A percentile compares a stretch with the other conserved stretches of the same genome.
phyloP scores from a whole-genome alignment of 2,888 invertebrate species.

The Hipparchia sbordonii region DNA sequence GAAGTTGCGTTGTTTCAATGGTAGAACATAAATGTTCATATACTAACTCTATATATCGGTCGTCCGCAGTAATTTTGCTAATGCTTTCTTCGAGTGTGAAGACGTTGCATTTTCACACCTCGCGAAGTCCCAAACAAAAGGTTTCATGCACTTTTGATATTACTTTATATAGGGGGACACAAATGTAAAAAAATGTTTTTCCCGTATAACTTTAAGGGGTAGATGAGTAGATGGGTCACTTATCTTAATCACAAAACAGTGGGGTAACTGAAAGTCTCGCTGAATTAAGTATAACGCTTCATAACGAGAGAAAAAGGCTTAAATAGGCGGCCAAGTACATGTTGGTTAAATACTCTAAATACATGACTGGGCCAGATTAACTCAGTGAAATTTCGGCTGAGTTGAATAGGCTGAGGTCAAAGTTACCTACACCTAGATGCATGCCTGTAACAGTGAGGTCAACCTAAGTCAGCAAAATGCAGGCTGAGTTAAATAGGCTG shows the following conservation, averaged over 20 bases:
- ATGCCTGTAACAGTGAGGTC: too few relatives aligned
- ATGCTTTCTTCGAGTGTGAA: slow-evolving; percentile 27
- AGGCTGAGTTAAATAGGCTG: too few relatives aligned
- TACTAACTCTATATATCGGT: slow-evolving; percentile 28
- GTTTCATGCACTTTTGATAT: slow-evolving; percentile 22
- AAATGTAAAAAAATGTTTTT: slow-evolving; percentile 5
- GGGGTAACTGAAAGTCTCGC: neutral
- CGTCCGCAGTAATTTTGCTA: slow-evolving; percentile 26
- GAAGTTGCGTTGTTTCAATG: neutral
- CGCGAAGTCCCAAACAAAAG: slow-evolving; percentile 11
- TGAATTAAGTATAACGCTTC: neutral
- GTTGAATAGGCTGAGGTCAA: too few relatives aligned
- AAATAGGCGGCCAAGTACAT: too few relatives aligned
- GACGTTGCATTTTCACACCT: slow-evolving; percentile 18
- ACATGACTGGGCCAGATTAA: too few relatives aligned
- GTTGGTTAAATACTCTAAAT: too few relatives aligned
- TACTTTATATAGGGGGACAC: slow-evolving; percentile 12
- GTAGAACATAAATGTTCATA: slow-evolving; percentile 33
- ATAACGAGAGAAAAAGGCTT: too few relatives aligned
- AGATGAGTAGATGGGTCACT: slow-evolving; percentile 3
- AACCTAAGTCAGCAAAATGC: too few relatives aligned
- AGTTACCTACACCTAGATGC: too few relatives aligned
- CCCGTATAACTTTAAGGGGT: neutral
- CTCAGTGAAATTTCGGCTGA: too few relatives aligned
- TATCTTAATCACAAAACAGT: neutral